Evolutionary conservation across 2,113 vertebrate genomes (phyloP).

Genomic region (Muntiacus reevesi): DNA sequence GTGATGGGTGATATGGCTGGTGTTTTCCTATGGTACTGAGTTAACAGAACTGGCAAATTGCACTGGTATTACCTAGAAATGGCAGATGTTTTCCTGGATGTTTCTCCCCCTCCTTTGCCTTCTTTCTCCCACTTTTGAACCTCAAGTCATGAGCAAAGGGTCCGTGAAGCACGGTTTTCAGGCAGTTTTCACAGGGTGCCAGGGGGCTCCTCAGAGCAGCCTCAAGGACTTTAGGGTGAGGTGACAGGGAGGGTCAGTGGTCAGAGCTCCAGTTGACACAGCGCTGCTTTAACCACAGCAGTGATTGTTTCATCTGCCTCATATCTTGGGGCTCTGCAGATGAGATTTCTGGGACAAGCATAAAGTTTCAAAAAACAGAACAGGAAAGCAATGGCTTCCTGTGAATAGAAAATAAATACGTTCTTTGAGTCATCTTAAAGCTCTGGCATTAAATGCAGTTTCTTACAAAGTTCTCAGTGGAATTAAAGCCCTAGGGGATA

Average conservation of each 20-base stretch:
- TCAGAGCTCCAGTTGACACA: background rate
- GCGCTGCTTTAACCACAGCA: background rate
- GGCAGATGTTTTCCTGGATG: fast-evolving
- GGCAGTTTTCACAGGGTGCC: background rate
- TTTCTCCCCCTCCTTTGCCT: background rate
- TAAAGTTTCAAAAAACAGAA: background rate
- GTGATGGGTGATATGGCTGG: fast-evolving
- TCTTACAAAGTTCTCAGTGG: background rate
- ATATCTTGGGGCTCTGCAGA: background rate
- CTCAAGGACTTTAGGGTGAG: background rate
- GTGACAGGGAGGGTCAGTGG: background rate
- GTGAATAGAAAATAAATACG: background rate
- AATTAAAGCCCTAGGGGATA: background rate
- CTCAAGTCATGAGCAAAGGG: background rate
- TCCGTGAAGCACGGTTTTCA: background rate
- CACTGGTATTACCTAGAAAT: background rate
- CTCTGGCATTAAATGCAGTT: background rate
- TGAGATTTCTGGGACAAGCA: background rate
- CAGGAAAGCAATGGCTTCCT: background rate
- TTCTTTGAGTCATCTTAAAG: background rate
- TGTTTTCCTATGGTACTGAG: fast-evolving
- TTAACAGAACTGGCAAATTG: background rate
- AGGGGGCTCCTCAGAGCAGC: background rate
- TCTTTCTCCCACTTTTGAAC: background rate
- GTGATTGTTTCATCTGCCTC: background rate